Evolutionary conservation across 2,888 invertebrate species (phyloP).

Genomic region (Escarpia spicata): DNA sequence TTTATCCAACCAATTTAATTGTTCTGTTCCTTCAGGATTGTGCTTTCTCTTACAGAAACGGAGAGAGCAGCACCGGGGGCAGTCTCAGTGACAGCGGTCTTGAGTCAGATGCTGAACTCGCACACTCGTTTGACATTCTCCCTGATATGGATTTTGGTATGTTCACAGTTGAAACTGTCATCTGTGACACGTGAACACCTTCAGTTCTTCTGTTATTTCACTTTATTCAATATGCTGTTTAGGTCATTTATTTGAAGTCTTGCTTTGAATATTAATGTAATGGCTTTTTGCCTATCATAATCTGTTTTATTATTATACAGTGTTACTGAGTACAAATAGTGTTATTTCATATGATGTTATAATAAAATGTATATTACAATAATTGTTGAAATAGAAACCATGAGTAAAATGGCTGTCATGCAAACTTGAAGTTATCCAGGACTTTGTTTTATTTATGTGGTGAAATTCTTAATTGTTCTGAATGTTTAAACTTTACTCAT

Average conservation of each 20-base stretch:
- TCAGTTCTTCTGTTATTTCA: no score
- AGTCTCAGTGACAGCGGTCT: conserved; percentile 41
- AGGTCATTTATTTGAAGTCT: no score
- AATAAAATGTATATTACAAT: no score
- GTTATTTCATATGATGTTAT: no score
- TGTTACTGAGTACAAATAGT: no score
- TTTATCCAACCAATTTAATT: not conserved
- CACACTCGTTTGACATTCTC: conserved; percentile 82
- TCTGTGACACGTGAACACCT: not conserved
- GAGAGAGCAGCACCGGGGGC: conserved; percentile 43
- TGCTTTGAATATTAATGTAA: no score
- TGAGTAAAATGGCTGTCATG: not conserved
- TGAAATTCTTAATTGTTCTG: not conserved
- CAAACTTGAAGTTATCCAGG: not conserved
- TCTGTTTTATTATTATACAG: no score
- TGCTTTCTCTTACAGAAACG: conserved; percentile 35
- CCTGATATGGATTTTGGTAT: conserved; percentile 69
- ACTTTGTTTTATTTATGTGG: not conserved
- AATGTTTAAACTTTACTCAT: no score
- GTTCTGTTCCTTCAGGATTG: not conserved
- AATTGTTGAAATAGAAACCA: no score
- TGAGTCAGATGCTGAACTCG: conserved; percentile 63
- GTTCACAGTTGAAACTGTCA: conserved; percentile 19
- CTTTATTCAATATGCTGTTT: no score
- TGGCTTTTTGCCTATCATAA: no score